Percentiles rank a stretch among this genome's conserved stretches.
phyloP scores from a whole-genome alignment of 1,140 invertebrate species.

The Trichonephila clavipes region DNA sequence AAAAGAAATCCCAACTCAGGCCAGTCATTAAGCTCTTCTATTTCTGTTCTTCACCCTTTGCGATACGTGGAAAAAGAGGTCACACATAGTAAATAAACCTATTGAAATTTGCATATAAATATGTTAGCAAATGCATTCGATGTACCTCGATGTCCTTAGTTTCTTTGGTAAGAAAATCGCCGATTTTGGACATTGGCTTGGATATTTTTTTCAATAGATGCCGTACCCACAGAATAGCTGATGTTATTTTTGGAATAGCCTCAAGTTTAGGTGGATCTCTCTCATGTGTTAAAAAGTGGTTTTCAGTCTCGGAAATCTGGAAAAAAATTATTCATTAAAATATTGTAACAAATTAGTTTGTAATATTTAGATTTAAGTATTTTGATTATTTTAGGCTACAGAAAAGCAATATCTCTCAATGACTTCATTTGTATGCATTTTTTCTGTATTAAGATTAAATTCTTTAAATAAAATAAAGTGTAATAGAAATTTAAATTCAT shows the following conservation, averaged over 20 bases:
- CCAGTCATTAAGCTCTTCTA: too few species aligned
- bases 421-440: too few species aligned
- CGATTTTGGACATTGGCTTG: conserved; percentile 26
- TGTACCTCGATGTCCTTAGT: conserved; percentile 42
- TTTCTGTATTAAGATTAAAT: too few species aligned
- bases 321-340: background rate
- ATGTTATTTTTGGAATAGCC: conserved; percentile 8
- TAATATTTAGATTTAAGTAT: background rate
- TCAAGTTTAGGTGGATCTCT: background rate
- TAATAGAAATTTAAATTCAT: too few species aligned
- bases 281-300: conserved; percentile 31
- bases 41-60: too few species aligned
- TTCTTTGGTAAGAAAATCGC: background rate
- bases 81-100: too few species aligned
- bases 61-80: too few species aligned
- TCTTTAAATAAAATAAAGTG: too few species aligned
- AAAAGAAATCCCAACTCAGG: too few species aligned
- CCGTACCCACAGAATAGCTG: conserved; percentile 51
- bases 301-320: conserved; percentile 61
- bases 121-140: background rate
- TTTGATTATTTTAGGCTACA: background rate
- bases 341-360: background rate
- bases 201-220: conserved; percentile 42
- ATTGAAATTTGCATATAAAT: too few species aligned
- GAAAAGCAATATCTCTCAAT: too few species aligned